phyloP scores from a whole-genome alignment of 2,797 vertebrate species.

The Potorous gilbertii region DNA sequence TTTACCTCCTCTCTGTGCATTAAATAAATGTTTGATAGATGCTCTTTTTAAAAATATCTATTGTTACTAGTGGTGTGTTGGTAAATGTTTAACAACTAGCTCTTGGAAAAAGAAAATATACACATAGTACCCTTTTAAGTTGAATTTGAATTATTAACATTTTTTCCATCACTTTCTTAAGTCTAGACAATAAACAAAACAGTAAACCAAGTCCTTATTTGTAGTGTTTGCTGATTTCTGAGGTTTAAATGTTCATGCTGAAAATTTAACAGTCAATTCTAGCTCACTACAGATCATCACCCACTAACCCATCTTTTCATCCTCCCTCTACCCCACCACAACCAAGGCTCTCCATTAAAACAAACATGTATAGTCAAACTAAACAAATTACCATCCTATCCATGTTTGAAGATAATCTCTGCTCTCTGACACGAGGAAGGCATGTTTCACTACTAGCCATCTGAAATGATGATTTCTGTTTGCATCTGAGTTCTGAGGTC shows the following conservation, averaged over 20 bases:
- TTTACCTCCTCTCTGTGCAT: background rate
- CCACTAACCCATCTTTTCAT: background rate
- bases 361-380: background rate
- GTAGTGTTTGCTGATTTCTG: background rate
- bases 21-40: background rate
- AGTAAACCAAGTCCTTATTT: background rate
- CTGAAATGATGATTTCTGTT: background rate
- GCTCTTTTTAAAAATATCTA: background rate
- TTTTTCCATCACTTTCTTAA: background rate
- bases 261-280: background rate
- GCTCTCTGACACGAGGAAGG: background rate
- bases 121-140: background rate
- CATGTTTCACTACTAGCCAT: background rate
- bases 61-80: background rate
- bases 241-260: background rate
- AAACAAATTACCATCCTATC: background rate
- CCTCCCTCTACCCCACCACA: accelerated
- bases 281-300: background rate
- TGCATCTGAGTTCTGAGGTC: background rate
- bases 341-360: background rate
- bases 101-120: background rate
- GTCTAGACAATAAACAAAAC: background rate
- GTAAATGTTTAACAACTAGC: background rate
- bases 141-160: background rate
- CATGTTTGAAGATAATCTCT: background rate